Evolutionary conservation across 2,797 vertebrate genomes (phyloP).

Genomic region (Periparus ater): DNA sequence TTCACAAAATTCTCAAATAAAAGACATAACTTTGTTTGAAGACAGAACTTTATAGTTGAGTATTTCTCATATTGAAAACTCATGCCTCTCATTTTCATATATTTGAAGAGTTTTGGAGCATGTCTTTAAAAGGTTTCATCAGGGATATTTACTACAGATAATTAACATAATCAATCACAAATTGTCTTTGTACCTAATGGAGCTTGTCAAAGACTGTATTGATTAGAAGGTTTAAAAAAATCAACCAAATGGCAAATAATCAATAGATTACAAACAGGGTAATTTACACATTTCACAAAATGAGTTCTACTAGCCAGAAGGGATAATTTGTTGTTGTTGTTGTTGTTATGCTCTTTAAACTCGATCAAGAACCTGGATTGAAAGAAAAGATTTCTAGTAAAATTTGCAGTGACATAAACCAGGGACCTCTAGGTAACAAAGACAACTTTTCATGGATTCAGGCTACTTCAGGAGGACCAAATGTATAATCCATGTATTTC

Average conservation of each 20-base stretch:
- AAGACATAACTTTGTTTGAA: not conserved
- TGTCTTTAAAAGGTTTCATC: not conserved
- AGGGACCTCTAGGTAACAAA: not conserved
- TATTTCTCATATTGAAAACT: not conserved
- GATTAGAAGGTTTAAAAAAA: not conserved
- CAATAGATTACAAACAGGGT: not conserved
- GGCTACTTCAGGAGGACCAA: not conserved
- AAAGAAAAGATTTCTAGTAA: not conserved
- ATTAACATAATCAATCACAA: not conserved
- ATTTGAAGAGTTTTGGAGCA: not conserved
- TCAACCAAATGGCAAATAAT: not conserved
- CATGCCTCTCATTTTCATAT: not conserved
- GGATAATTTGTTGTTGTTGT: not conserved
- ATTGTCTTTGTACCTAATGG: not conserved
- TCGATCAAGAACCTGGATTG: not conserved
- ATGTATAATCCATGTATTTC: not conserved
- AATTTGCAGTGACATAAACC: not conserved
- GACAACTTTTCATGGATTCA: not conserved
- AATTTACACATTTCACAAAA: not conserved
- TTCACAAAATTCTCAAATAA: conserved; percentile 7
- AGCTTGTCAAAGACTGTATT: not conserved
- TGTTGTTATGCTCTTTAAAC: not conserved
- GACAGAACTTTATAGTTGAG: not conserved
- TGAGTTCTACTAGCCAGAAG: not conserved
- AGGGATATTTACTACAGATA: not conserved